Evolutionary conservation across 2,888 invertebrate genomes (phyloP).

Genomic region (Macrosiphum euphorbiae): DNA sequence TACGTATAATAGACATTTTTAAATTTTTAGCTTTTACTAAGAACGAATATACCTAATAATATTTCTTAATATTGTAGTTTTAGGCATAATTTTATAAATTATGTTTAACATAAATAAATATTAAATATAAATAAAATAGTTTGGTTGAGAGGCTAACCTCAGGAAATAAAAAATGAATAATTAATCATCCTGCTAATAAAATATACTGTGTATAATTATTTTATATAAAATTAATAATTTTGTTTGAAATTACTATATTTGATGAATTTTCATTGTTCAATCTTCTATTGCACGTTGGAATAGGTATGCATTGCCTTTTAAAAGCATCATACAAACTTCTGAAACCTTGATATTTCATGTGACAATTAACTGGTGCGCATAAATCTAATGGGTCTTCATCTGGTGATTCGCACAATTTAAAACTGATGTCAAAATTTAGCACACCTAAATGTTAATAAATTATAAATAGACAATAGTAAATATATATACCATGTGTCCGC

Average conservation of each 20-base stretch:
- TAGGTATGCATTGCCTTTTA: slow-evolving; percentile 28
- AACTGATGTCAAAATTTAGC: not conserved
- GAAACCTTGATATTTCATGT: slow-evolving; percentile 31
- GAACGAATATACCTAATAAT: not conserved
- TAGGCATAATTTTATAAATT: not conserved
- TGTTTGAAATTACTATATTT: not conserved
- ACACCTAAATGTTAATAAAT: not conserved
- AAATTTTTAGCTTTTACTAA: not conserved
- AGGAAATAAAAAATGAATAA: not conserved
- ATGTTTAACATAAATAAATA: not conserved
- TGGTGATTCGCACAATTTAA: not conserved
- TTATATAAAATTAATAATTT: not conserved
- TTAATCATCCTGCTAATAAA: not conserved
- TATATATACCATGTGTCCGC: too few relatives aligned
- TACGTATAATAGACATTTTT: not conserved
- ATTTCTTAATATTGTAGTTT: not conserved
- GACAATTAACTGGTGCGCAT: slow-evolving; percentile 49
- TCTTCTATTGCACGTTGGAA: not conserved
- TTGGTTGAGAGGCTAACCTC: not conserved
- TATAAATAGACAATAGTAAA: too few relatives aligned
- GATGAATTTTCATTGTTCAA: not conserved
- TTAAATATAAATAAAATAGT: not conserved
- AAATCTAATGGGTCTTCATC: slow-evolving; percentile 41
- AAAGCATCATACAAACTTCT: slow-evolving; percentile 11
- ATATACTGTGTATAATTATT: not conserved